These are phyloP conservation scores for Drosophila setifemur DNA, from an alignment of 1,140 invertebrate species.

Conservation along the genomic window DNA sequence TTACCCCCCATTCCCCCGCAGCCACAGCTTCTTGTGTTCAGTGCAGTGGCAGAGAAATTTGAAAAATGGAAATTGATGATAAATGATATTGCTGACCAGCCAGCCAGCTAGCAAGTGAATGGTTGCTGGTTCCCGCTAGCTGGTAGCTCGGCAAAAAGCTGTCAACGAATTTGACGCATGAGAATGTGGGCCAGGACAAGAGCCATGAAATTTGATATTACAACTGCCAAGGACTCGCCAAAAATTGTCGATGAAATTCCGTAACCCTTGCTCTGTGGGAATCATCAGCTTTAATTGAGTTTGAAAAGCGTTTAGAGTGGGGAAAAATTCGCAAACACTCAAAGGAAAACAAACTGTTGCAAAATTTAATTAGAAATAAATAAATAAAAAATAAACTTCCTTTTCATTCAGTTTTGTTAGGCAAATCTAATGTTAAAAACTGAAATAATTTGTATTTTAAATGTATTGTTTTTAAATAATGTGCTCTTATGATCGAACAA, in stretches of 20 bases:
- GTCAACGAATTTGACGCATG: slow-evolving; percentile 77
- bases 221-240: neutral
- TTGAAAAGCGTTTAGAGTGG: slow-evolving; percentile 7
- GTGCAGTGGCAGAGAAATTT: slow-evolving; percentile 69
- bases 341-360: too few species aligned
- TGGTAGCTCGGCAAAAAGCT: slow-evolving; percentile 48
- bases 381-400: neutral
- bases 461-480: too few species aligned
- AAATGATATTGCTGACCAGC: slow-evolving; percentile 80
- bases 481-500: too few species aligned
- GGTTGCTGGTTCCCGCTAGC: slow-evolving; percentile 3
- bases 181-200: slow-evolving; percentile 57
- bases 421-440: too few species aligned
- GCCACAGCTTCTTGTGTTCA: slow-evolving; percentile 5
- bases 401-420: neutral
- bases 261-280: neutral
- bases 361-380: neutral
- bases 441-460: too few species aligned
- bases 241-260: slow-evolving; percentile 38
- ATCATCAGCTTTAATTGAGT: slow-evolving; percentile 25
- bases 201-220: slow-evolving; percentile 44
- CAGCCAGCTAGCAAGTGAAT: slow-evolving; percentile 17
- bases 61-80: slow-evolving; percentile 82
- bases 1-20: too few species aligned
- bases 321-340: neutral